Evolutionary conservation across 2,888 invertebrate genomes (phyloP), one percentile per base, ranked within the genome.

Genomic region (Gisinianus flammeolus): DNA sequence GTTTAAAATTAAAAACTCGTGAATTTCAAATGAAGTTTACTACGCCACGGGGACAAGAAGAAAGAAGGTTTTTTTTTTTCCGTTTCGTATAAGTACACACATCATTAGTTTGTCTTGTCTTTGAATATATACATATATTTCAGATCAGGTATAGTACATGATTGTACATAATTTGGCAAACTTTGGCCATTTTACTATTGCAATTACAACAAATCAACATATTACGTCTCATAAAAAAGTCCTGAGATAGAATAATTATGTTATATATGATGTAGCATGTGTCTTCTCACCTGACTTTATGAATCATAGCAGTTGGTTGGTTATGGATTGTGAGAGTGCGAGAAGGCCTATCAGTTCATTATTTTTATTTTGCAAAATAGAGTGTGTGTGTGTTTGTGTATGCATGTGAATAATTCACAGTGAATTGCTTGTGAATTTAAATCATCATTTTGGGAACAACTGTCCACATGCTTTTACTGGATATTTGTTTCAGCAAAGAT

Each of bases 191-290:
- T 28, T 62, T 24, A 26, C 3, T 26, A 26, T 1, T 6, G 28
- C 16, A 2, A 8, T 26, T 24, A 12, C 19, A 16, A 54, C 62
- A 62, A 62, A 62, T 62, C 62, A 62, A 26, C 62, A 24, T 58
- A 58, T 22, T 58, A 62, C 62, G 62, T 62, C 62, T 62, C 62
- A 62, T 62, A 62, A 62, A n/a, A n/a, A 62, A 62, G 62, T 62
- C 62, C 26, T 28, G 62, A 28, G 26, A 62, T 62, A 62, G 62
- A 26, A 62, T 62, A 28, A 62, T 62, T 62, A 62, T 62, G 19
- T 44, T 19, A 44, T 6, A 19, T 12, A 44, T 4, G 16, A 44
- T 44, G 44, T 12, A 44, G 19, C 44, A 44, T 44, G 44, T 6
- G 3, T 10, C 12, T 62, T 12, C 28, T 62, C 62, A 26, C 26